Conservation (phyloP, 2,113 vertebrate genomes). For the Miniopterus natalensis region DNA sequence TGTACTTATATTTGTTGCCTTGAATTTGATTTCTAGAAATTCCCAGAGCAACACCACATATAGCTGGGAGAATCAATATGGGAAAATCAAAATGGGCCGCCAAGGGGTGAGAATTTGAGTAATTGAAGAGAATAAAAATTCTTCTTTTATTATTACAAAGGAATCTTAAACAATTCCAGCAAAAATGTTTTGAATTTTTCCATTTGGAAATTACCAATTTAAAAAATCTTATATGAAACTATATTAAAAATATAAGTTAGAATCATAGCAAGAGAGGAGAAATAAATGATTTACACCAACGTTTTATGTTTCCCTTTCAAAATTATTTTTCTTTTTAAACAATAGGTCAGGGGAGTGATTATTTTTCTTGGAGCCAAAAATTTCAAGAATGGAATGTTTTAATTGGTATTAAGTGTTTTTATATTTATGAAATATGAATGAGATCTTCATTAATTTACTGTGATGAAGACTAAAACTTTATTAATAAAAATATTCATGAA, state of each 20-base stretch:
- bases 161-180: not conserved
- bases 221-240: not conserved
- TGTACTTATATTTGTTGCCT: constrained; percentile 4
- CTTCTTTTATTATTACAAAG: not conserved
- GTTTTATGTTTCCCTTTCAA: not conserved
- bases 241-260: not conserved
- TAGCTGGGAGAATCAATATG: constrained; percentile 3
- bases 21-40: constrained; percentile 55
- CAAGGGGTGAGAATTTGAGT: not conserved
- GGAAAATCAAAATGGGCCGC: not conserved
- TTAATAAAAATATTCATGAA: not conserved
- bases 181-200: not conserved
- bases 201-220: not conserved
- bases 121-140: not conserved
- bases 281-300: constrained; percentile 11
- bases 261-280: not conserved
- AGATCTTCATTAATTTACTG: not conserved
- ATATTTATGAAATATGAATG: not conserved
- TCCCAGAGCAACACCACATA: not conserved
- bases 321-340: constrained; percentile 46
- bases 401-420: not conserved
- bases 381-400: not conserved
- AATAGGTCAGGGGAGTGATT: not conserved
- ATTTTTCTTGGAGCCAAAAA: constrained; percentile 6
- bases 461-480: not conserved